A percentile compares a stretch with the other conserved stretches of the same genome.
Conservation (phyloP, 2,888 invertebrate genomes). For the Conistra vaccinii region DNA sequence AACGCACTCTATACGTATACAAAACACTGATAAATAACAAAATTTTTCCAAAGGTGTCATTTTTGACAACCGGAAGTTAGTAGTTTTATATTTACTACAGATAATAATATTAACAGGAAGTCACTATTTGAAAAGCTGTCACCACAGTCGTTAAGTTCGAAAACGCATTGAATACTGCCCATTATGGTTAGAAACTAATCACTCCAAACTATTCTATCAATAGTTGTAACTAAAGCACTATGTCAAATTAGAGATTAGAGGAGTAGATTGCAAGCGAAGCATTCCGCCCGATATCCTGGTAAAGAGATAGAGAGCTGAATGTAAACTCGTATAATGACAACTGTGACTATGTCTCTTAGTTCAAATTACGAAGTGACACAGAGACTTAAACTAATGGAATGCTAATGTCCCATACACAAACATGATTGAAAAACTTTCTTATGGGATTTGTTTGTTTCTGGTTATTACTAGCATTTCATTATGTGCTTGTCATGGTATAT, state of each 20-base stretch:
- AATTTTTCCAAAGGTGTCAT: not conserved
- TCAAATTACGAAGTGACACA: not conserved
- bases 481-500: not conserved
- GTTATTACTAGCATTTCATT: not conserved
- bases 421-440: not conserved
- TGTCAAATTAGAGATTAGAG: no score
- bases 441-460: not conserved
- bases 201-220: no score
- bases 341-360: conserved; percentile 15
- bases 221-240: no score
- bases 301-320: conserved; percentile 3
- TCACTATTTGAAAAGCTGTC: no score
- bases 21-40: no score
- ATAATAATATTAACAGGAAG: no score
- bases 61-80: no score
- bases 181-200: no score
- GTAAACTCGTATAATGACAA: conserved; percentile 7
- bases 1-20: no score
- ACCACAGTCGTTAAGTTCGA: no score
- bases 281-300: not conserved
- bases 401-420: not conserved
- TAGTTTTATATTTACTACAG: no score
- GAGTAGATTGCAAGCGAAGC: conserved; percentile 8
- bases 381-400: conserved; percentile 18
- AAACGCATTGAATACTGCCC: no score